phyloP scores from a whole-genome alignment of 2,797 vertebrate genomes.

The Nasua narica region DNA sequence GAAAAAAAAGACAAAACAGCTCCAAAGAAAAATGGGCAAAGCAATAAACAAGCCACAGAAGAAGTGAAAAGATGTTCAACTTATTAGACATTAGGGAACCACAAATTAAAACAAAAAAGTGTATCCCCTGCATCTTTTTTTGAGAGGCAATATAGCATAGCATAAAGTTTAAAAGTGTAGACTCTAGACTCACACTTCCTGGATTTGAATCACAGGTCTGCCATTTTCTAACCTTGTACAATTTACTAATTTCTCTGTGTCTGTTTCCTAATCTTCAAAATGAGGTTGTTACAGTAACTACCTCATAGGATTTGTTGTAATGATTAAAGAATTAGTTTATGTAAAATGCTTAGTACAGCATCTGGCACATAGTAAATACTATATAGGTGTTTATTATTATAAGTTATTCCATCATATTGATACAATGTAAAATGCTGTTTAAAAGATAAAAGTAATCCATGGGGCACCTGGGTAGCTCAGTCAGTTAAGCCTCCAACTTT shows the following conservation, averaged over 20 bases:
- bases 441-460: neutral
- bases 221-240: neutral
- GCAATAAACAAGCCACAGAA: neutral
- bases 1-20: neutral
- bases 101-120: slow-evolving; percentile 5
- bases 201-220: neutral
- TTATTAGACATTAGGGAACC: neutral
- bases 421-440: neutral
- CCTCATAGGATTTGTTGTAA: neutral
- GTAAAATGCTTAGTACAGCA: neutral
- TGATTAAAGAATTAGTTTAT: neutral
- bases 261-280: neutral
- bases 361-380: neutral
- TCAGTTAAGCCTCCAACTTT: neutral
- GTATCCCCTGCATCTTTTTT: neutral
- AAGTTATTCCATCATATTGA: neutral
- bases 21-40: neutral
- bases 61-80: neutral
- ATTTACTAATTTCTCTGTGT: neutral
- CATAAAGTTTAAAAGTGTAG: neutral
- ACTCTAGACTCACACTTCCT: neutral
- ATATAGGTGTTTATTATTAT: neutral
- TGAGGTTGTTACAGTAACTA: neutral
- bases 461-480: neutral
- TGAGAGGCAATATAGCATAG: neutral